phyloP scores from a whole-genome alignment of 2,113 vertebrate species.

The Lamprologus tigripictilis region DNA sequence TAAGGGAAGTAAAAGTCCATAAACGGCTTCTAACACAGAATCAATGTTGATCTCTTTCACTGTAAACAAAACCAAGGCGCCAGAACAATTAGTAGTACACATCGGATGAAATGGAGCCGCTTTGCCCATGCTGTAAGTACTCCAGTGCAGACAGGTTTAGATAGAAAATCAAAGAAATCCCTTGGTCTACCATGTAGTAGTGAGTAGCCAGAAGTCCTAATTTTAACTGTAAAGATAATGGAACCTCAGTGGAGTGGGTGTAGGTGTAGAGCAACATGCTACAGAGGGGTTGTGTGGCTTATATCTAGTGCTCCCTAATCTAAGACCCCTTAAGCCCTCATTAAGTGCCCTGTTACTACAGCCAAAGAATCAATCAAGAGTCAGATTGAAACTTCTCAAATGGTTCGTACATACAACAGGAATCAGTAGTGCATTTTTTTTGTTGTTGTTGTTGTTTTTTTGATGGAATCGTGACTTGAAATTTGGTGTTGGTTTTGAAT shows the following conservation, averaged over 20 bases:
- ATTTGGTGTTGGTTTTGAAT: neutral
- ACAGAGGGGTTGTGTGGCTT: slow-evolving; percentile 16
- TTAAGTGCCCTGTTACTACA: slow-evolving; percentile 16
- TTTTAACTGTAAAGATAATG: slow-evolving; percentile 13
- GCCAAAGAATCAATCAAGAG: slow-evolving; percentile 11
- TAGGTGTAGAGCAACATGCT: slow-evolving; percentile 43
- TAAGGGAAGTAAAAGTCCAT: slow-evolving; percentile 19
- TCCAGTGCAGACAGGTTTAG: neutral
- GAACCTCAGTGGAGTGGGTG: neutral
- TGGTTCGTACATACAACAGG: neutral
- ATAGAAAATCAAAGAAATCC: neutral
- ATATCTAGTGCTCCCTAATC: slow-evolving; percentile 40
- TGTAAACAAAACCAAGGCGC: slow-evolving; percentile 44
- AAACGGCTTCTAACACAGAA: slow-evolving; percentile 18
- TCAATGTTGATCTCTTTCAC: slow-evolving; percentile 14
- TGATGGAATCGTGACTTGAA: neutral
- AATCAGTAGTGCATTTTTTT: neutral
- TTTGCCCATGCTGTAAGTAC: slow-evolving; percentile 18
- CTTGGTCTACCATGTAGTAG: neutral
- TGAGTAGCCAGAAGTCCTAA: neutral
- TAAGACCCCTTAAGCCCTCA: slow-evolving; percentile 25
- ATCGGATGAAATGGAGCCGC: neutral
- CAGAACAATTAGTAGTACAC: slow-evolving; percentile 32
- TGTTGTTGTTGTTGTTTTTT: fast-evolving
- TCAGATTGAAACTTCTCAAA: slow-evolving; percentile 17